Base-by-base conservation (phyloP, 2,888 invertebrate genomes). In the Coenonympha glycerion region DNA sequence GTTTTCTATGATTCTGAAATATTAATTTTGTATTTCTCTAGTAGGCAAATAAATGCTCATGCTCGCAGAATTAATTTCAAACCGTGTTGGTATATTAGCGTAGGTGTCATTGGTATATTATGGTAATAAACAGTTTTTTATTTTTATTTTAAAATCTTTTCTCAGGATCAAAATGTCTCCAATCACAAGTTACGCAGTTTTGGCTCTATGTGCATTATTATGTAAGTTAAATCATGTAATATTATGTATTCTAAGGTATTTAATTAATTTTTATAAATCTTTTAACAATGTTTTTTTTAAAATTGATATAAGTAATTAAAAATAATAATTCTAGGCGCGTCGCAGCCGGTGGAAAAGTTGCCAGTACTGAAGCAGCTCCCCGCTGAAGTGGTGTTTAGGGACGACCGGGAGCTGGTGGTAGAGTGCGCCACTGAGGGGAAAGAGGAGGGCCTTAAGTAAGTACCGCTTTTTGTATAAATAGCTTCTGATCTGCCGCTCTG, bases 331-430 rank as follows among this genome's bases (percentile, higher is more conserved):
- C 1, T 45, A 66, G 66, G 63, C 41, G 56, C 58, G n/a, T 59
- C 71, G 1, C 65, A 62, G 9, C 77, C 77, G 5, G 46, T 53
- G 5, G 63, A 65, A 1, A 63, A 67, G 24, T 47, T 55, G 6
- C 73, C 75, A 0, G 67, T 75, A 0, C 40, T 79, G 6, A 67
- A 66, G 39, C 61, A 67, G 2, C 66, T 34, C 1, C 19, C 69
- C 0, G 50, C 61, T 0, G 76, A 77, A 33, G 68, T 76, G 0
- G 58, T 74, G 0, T 82, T 75, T 65, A 63, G 60, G 13, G 69
- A 51, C 0, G 53, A 58, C 0, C 52, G 51, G 1, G 64, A 66
- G 19, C 63, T 72, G 1, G 51, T 67, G 0, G 50, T 82, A 6
- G 71, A 74, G 19, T 81, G 82, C 47, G 44, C 58, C 4, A 59